A percentile compares a stretch with the other conserved stretches of the same genome.
Evolutionary conservation across 2,888 invertebrate species (phyloP).

Genomic region (Teleogryllus oceanicus): DNA sequence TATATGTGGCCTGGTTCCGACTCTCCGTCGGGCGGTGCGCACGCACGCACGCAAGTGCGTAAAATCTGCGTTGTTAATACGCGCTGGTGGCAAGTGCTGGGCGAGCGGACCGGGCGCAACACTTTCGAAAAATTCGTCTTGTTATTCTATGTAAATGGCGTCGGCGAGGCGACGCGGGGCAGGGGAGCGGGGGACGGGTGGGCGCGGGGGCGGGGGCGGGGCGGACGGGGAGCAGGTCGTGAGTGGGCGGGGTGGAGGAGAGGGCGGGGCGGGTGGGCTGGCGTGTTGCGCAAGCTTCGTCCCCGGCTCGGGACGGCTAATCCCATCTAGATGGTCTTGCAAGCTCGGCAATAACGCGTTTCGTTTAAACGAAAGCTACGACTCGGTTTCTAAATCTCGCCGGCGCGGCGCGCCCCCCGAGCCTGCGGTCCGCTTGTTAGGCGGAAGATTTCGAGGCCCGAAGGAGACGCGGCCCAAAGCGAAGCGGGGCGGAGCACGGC

Average conservation of each 20-base stretch:
- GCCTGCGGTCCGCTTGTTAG: slow-evolving; percentile 10
- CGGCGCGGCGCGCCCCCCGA: neutral
- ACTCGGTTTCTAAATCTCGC: slow-evolving; percentile 9
- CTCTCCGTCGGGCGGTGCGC: neutral
- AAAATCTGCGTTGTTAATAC: slow-evolving; percentile 9
- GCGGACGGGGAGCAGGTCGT: neutral
- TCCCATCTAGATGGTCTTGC: slow-evolving; percentile 18
- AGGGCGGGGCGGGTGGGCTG: neutral
- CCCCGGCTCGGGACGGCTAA: slow-evolving; percentile 8
- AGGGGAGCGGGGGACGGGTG: neutral
- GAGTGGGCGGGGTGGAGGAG: neutral
- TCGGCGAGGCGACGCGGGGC: neutral
- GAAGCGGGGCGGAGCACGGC: neutral
- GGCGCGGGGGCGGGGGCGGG: neutral
- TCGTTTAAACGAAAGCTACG: slow-evolving; percentile 18
- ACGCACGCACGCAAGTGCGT: neutral
- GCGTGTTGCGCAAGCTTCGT: neutral
- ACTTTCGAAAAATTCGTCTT: slow-evolving; percentile 7
- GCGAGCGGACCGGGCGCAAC: neutral
- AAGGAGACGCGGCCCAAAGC: neutral
- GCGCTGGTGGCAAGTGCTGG: neutral
- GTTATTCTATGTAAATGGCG: neutral
- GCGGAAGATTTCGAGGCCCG: slow-evolving; percentile 9
- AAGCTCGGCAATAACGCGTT: slow-evolving; percentile 7
- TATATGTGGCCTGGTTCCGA: no score